Conservation (phyloP, 2,797 vertebrate species). For the Melopsittacus undulatus region DNA sequence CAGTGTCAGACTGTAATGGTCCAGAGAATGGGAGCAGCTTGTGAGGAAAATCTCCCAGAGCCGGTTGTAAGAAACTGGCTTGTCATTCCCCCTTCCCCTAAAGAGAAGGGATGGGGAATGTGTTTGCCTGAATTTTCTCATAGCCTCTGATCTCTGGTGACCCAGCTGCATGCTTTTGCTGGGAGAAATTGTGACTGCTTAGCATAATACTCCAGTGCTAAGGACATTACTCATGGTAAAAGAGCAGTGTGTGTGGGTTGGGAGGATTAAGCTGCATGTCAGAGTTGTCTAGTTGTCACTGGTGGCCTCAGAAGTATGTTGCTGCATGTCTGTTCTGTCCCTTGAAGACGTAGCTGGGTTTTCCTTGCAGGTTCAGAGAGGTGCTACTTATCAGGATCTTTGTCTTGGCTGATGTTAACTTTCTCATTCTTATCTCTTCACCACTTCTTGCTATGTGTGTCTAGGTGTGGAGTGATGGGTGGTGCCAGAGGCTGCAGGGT, state of each 20-base stretch:
- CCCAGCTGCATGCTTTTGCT: conserved; percentile 50
- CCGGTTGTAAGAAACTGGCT: background rate
- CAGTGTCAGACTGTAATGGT: accelerated
- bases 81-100: background rate
- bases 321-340: background rate
- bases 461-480: background rate
- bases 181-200: conserved; percentile 20
- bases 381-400: background rate
- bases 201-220: background rate
- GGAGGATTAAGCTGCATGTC: conserved; percentile 30
- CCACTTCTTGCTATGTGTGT: background rate
- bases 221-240: conserved; percentile 46
- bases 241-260: conserved; percentile 23
- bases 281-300: conserved; percentile 12
- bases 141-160: conserved; percentile 63
- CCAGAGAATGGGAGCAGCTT: accelerated
- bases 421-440: background rate
- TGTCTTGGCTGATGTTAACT: background rate
- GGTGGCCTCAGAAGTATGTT: conserved; percentile 17
- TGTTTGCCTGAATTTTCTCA: conserved; percentile 47
- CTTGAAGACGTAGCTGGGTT: background rate
- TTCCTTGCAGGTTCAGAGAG: background rate
- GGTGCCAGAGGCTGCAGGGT: background rate
- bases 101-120: background rate
- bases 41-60: background rate